phyloP scores from a whole-genome alignment of 2,797 vertebrate species.

The Lepilemur ruficaudatus region DNA sequence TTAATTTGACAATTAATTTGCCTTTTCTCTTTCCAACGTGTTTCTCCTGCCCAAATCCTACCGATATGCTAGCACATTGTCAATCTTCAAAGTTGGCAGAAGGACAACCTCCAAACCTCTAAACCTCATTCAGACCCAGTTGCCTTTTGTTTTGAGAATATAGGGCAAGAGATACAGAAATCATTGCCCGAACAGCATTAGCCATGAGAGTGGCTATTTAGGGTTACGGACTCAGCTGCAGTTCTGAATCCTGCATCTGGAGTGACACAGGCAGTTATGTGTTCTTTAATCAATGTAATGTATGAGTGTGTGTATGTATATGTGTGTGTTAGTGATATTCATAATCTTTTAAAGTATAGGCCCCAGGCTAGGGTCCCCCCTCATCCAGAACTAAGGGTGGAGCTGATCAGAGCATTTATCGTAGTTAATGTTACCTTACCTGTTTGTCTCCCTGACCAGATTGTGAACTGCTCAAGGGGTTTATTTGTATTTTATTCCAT shows the following conservation, averaged over 20 bases:
- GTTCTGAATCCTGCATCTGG: background rate
- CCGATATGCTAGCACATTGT: background rate
- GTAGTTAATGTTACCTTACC: background rate
- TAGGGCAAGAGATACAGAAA: background rate
- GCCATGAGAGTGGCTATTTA: background rate
- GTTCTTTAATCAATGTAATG: background rate
- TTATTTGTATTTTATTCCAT: constrained; percentile 16
- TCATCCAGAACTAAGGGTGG: background rate
- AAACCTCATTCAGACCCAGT: background rate
- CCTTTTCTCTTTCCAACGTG: background rate
- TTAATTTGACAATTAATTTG: constrained; percentile 18
- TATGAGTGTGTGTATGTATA: background rate
- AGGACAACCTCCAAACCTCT: background rate
- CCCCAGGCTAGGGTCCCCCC: background rate
- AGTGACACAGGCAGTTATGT: background rate
- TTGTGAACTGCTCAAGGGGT: background rate
- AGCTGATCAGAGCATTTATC: background rate
- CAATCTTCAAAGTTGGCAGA: background rate
- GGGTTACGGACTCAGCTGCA: background rate
- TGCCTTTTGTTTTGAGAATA: constrained; percentile 12
- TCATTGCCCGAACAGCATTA: background rate
- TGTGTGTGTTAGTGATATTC: background rate
- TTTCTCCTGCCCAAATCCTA: background rate
- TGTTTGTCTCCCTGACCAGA: background rate
- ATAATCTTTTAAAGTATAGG: background rate